A percentile compares a stretch with the other conserved stretches of the same genome.
phyloP scores from a whole-genome alignment of 2,888 invertebrate species.

The Protonemura montana region DNA sequence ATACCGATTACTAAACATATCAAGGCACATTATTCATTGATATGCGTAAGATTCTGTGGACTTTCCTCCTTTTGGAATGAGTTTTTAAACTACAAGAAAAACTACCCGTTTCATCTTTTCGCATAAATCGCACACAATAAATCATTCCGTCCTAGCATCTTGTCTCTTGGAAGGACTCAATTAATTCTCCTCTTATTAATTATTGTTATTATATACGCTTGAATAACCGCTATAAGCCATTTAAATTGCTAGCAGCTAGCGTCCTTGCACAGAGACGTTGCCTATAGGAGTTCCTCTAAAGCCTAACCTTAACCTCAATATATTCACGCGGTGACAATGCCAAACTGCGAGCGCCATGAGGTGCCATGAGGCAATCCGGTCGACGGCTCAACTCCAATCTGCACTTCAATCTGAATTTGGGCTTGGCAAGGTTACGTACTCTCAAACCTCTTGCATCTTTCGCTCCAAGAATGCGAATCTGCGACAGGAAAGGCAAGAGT shows the following conservation, averaged over 20 bases:
- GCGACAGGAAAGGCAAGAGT: no score
- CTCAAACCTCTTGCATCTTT: no score
- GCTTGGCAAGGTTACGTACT: background rate
- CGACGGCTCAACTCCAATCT: background rate
- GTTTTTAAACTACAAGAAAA: background rate
- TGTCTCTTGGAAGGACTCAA: background rate
- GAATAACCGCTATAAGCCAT: background rate
- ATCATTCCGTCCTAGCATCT: background rate
- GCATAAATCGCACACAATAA: background rate
- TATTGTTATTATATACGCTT: background rate
- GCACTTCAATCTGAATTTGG: background rate
- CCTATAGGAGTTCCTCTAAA: slow-evolving; percentile 23
- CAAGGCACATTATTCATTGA: background rate
- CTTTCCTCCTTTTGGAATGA: background rate
- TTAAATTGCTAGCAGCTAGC: background rate
- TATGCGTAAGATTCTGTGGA: background rate
- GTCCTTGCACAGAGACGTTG: background rate
- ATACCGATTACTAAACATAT: background rate
- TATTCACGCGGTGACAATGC: slow-evolving; percentile 21
- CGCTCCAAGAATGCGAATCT: no score
- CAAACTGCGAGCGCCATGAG: background rate
- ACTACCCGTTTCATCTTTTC: background rate
- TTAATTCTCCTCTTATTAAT: slow-evolving; percentile 7
- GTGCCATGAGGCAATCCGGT: slow-evolving; percentile 1
- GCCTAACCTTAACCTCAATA: slow-evolving; percentile 21